phyloP scores from a whole-genome alignment of 2,888 invertebrate genomes.

The Drosophila aldrichi region DNA sequence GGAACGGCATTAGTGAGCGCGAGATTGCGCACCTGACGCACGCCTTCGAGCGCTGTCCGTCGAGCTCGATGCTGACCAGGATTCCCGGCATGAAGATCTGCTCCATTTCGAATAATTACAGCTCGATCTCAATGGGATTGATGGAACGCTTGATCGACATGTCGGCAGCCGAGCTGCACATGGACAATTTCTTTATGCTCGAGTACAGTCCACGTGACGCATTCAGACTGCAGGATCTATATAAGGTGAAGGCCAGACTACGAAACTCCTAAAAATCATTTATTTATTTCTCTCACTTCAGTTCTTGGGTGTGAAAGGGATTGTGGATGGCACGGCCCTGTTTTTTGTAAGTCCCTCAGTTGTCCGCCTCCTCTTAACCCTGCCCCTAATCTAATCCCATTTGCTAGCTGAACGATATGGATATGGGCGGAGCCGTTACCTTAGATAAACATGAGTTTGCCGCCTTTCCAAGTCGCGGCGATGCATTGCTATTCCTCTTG shows the following conservation, averaged over 20 bases:
- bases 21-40: slow-evolving; percentile 42
- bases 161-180: slow-evolving; percentile 21
- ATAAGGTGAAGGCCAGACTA: not conserved
- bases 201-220: slow-evolving; percentile 29
- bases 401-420: slow-evolving; percentile 42
- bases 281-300: not conserved
- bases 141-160: slow-evolving; percentile 45
- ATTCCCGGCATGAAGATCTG: slow-evolving; percentile 33
- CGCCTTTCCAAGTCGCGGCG: slow-evolving; percentile 42
- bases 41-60: slow-evolving; percentile 34
- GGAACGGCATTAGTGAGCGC: slow-evolving; percentile 15
- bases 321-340: slow-evolving; percentile 33
- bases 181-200: slow-evolving; percentile 20
- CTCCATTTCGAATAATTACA: slow-evolving; percentile 23
- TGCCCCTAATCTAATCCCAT: not conserved
- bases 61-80: not conserved
- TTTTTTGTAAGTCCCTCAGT: slow-evolving; percentile 50
- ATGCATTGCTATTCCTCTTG: slow-evolving; percentile 35
- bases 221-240: slow-evolving; percentile 26
- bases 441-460: slow-evolving; percentile 11
- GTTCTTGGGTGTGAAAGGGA: slow-evolving; percentile 3
- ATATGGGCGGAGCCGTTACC: slow-evolving; percentile 45
- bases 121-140: slow-evolving; percentile 8
- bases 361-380: too few species aligned
- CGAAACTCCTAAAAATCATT: rapidly evolving